Base-by-base conservation (phyloP, 1,140 invertebrate genomes). In the Melipona quadrifasciata region DNA sequence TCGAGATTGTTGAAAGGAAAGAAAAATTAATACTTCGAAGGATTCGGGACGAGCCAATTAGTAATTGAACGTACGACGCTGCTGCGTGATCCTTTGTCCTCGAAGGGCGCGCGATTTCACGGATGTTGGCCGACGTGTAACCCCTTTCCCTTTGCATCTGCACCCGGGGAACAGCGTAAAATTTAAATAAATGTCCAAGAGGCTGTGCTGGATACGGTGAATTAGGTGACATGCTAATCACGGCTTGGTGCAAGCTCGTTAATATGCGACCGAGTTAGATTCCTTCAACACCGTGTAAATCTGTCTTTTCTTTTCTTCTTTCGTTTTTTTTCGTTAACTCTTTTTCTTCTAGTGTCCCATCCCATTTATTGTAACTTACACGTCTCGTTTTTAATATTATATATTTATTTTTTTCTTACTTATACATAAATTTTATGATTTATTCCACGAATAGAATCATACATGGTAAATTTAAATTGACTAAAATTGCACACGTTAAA, bases 161-260 rank as follows among this genome's bases (percentile, higher is more conserved):
- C 92, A 85, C 71, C 2, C 86, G 80, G 89, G 90, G 90, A 90
- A 91, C 79, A 93, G 92, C 93, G 93, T 93, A 93, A 93, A 94
- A 94, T 94, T 93, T 94, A 89, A 93, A 94, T 93, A 94, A 94
- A 94, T 94, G 93, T 91, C 86, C 78, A 85, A 84, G 86, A 87
- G 82, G 80, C 92, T 81, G 86, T 82, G 80, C 90, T 86, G 87
- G 93, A 91, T 90, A 93, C 92, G 93, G 86, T 74, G 79, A 88
- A 90, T 94, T 93, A 94, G 82, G 91, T 93, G 93, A 94, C 93
- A 94, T 94, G 93, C 93, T 94, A 94, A 94, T 93, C 91, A 91
- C 82, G 84, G 77, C 89, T 76, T 39, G 57, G 51, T 80, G 51
- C 68, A 79, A 65, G 78, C 89, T 88, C 74, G 86, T 84, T 87